These are phyloP conservation scores for Vulpes ferrilata DNA, from an alignment of 2,113 vertebrate genomes.

Conservation along the genomic window DNA sequence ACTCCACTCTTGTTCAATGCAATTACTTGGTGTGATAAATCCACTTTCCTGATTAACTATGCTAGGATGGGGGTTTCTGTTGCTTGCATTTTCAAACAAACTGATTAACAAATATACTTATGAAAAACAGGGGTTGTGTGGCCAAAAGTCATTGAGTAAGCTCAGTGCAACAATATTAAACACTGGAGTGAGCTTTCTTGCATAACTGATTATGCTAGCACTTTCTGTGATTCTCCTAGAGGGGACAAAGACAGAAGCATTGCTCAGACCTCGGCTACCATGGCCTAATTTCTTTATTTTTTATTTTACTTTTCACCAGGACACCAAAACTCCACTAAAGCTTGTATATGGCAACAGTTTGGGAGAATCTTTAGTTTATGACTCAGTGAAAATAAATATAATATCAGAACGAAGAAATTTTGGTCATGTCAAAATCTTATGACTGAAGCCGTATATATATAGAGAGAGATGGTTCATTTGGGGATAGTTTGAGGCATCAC, in stretches of 20 bases:
- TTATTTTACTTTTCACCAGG: background rate
- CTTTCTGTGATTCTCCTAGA: background rate
- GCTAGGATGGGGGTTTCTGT: background rate
- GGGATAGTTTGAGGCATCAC: background rate
- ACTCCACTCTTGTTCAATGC: background rate
- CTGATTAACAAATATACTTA: slow-evolving; percentile 40
- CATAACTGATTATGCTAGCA: background rate
- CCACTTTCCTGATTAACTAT: background rate
- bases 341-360: background rate
- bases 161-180: background rate
- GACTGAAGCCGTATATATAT: background rate
- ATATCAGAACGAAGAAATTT: background rate
- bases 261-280: background rate
- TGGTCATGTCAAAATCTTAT: background rate
- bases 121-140: background rate
- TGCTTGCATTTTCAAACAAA: slow-evolving; percentile 2
- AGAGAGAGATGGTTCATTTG: background rate
- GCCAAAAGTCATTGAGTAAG: background rate
- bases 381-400: background rate
- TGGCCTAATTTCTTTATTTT: background rate
- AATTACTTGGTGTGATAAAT: background rate
- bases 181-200: background rate
- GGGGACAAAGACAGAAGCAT: background rate
- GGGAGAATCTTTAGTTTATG: background rate
- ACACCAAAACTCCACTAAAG: background rate